phyloP scores from a whole-genome alignment of 2,888 invertebrate species.

The Helicoverpa assulta region DNA sequence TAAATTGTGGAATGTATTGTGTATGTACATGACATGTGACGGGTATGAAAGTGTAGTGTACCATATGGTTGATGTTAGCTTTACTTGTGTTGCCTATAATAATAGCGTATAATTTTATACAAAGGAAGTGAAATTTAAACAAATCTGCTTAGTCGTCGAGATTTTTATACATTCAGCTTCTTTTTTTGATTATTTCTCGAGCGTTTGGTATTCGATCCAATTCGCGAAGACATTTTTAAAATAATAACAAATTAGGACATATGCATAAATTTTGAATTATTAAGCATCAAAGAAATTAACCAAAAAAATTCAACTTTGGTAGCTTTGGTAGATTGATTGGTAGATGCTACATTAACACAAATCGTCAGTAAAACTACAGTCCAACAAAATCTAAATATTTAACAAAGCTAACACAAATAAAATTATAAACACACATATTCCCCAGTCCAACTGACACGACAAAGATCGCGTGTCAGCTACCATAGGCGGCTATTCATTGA shows the following conservation, averaged over 20 bases:
- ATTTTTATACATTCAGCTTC: not conserved
- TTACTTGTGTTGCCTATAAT: constrained; percentile 6
- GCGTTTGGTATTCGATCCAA: too few relatives aligned
- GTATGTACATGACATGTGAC: constrained; percentile 23
- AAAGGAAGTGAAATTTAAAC: constrained; percentile 8
- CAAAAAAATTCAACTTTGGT: too few relatives aligned
- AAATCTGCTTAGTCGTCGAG: constrained; percentile 1
- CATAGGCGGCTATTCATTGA: constrained; percentile 37
- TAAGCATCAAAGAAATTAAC: too few relatives aligned
- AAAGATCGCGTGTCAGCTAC: constrained; percentile 48
- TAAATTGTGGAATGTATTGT: constrained; percentile 40
- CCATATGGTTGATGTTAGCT: constrained; percentile 42
- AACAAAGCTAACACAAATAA: constrained; percentile 11
- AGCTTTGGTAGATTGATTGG: not conserved
- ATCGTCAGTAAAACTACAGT: not conserved
- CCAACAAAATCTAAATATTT: constrained; percentile 1
- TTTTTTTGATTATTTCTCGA: too few relatives aligned
- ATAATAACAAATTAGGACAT: constrained; percentile 10
- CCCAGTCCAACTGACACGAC: constrained; percentile 12
- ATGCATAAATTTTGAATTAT: constrained; percentile 11
- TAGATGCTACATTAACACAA: not conserved
- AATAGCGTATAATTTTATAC: constrained; percentile 3
- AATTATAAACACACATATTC: constrained; percentile 24
- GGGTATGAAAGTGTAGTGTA: constrained; percentile 25
- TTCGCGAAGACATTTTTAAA: not conserved